Conservation (phyloP, 2,888 invertebrate genomes). For the Gortyna flavago region DNA sequence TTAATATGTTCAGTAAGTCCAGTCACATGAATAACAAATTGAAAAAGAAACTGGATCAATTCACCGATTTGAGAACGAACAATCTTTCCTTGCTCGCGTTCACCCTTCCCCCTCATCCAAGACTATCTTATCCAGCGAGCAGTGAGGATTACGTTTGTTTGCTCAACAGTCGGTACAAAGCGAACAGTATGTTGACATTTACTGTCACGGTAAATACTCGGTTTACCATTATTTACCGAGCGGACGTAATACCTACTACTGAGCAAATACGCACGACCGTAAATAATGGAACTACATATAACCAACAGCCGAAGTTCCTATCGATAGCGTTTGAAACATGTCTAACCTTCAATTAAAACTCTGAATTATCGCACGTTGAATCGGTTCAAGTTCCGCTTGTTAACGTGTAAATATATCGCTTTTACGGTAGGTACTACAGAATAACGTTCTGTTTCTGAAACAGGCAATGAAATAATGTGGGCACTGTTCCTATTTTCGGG, state of each 20-base stretch:
- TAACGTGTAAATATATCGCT: constrained; percentile 32
- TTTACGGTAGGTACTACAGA: constrained; percentile 4
- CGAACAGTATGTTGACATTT: constrained; percentile 87
- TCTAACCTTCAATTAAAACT: constrained; percentile 50
- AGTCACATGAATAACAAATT: constrained; percentile 68
- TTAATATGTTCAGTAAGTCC: constrained; percentile 63
- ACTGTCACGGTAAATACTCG: constrained; percentile 86
- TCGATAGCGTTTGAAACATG: constrained; percentile 39
- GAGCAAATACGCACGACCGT: constrained; percentile 69
- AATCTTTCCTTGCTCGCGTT: constrained; percentile 58
- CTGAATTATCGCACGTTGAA: constrained; percentile 36
- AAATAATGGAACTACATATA: constrained; percentile 67
- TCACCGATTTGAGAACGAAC: constrained; percentile 66
- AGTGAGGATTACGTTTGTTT: constrained; percentile 84
- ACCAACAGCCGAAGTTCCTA: constrained; percentile 36
- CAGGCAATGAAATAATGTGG: constrained; percentile 26
- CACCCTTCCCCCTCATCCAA: constrained; percentile 52
- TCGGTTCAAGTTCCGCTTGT: constrained; percentile 41
- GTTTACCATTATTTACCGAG: constrained; percentile 86
- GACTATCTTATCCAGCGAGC: constrained; percentile 70
- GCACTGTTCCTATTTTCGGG: constrained; percentile 27
- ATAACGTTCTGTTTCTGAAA: constrained; percentile 26
- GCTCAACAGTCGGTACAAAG: constrained; percentile 84
- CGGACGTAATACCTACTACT: constrained; percentile 81
- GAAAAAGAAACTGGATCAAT: constrained; percentile 72